A percentile compares a stretch with the other conserved stretches of the same genome.
Evolutionary conservation across 2,888 invertebrate species (phyloP).

Genomic region (Lamellibrachia satsuma): DNA sequence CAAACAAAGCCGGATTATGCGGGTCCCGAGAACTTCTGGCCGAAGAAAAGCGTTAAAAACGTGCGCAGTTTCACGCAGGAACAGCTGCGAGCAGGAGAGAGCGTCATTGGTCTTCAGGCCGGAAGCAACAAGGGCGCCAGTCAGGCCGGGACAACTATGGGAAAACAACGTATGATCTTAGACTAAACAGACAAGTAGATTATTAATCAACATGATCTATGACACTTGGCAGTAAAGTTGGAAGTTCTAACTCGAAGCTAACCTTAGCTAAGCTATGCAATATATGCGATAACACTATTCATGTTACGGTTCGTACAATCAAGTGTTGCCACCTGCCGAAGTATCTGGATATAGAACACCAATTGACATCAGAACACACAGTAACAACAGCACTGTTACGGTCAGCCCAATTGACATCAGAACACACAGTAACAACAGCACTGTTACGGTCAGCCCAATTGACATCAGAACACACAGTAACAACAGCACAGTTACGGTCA

Average conservation of each 20-base stretch:
- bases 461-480: too few species aligned
- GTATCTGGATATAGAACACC: neutral
- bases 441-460: too few species aligned
- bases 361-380: too few species aligned
- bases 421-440: too few species aligned
- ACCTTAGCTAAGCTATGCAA: too few species aligned
- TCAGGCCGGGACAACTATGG: conserved; percentile 87
- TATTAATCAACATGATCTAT: neutral
- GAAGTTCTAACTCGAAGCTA: too few species aligned
- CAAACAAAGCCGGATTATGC: conserved; percentile 52
- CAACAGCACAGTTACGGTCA: too few species aligned
- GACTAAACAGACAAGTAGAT: conserved; percentile 28
- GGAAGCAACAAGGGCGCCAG: conserved; percentile 98
- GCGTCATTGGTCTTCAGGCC: conserved; percentile 80
- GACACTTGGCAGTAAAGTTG: neutral
- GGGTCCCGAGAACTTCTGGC: conserved; percentile 82
- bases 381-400: too few species aligned
- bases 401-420: too few species aligned
- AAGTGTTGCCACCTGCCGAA: neutral
- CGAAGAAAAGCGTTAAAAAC: conserved; percentile 95
- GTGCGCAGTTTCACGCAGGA: conserved; percentile 93
- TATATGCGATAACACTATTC: neutral
- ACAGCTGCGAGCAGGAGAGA: conserved; percentile 90
- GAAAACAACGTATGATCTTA: conserved; percentile 37
- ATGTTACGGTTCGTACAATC: neutral